Evolutionary conservation across 2,797 vertebrate genomes (phyloP).

Genomic region (Girardinus metallicus): DNA sequence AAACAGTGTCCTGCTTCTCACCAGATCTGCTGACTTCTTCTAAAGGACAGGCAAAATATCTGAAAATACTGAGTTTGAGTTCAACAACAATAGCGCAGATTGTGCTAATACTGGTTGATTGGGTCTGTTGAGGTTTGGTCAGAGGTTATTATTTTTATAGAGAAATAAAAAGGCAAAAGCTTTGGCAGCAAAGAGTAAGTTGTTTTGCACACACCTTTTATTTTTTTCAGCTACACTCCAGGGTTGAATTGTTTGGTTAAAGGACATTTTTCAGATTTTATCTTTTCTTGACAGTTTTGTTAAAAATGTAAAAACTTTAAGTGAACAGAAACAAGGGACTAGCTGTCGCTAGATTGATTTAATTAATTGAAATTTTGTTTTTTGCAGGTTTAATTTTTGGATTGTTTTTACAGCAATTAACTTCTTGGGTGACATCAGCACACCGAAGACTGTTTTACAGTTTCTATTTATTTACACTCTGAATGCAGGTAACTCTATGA

Average conservation of each 20-base stretch:
- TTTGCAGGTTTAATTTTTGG: too few species aligned
- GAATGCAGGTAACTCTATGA: too few species aligned
- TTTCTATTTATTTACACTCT: too few species aligned
- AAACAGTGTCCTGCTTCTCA: not conserved
- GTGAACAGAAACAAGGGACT: not conserved
- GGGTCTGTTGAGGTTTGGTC: not conserved
- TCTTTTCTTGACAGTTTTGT: not conserved
- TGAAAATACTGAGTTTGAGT: not conserved
- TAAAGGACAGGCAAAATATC: not conserved
- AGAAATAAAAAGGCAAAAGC: not conserved
- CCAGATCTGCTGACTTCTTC: not conserved
- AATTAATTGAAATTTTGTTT: too few species aligned
- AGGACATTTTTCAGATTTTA: not conserved
- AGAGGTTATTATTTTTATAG: not conserved
- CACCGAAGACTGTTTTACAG: too few species aligned
- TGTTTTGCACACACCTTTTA: not conserved
- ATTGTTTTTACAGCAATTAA: too few species aligned
- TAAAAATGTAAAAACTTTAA: not conserved
- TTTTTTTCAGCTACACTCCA: constrained; percentile 7
- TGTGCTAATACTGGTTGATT: not conserved
- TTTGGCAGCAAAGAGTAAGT: not conserved
- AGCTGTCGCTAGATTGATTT: too few species aligned
- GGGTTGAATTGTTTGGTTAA: constrained; percentile 4
- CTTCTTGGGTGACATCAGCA: too few species aligned
- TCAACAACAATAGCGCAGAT: not conserved